Evolutionary conservation across 2,888 invertebrate species (phyloP).

Genomic region (Drosophila gaucha): DNA sequence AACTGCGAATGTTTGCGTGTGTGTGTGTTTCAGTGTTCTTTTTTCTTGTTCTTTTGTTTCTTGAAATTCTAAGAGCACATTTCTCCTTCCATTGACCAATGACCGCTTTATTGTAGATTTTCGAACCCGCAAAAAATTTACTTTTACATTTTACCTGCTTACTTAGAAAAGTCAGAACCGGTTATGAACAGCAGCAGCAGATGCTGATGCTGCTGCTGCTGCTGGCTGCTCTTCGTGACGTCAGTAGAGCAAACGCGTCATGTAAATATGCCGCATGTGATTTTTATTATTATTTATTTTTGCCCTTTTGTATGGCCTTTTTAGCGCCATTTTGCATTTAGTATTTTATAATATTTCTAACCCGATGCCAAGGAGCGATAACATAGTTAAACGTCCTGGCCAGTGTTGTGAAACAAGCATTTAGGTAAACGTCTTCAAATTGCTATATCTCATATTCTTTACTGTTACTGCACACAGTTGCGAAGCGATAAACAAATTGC

Average conservation of each 20-base stretch:
- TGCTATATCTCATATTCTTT: background rate
- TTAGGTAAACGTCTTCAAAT: constrained; percentile 1
- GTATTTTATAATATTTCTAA: constrained; percentile 7
- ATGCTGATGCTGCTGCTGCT: background rate
- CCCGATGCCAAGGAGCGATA: constrained; percentile 29
- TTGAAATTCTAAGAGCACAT: constrained; percentile 12
- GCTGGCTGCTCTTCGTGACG: constrained; percentile 50
- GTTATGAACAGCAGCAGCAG: constrained; percentile 8
- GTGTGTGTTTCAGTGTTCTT: constrained; percentile 7
- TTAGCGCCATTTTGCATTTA: constrained; percentile 49
- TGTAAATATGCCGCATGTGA: constrained; percentile 51
- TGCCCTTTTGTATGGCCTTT: constrained; percentile 53
- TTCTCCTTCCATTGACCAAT: constrained; percentile 3
- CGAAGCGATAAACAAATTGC: constrained; percentile 31
- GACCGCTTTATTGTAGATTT: constrained; percentile 23
- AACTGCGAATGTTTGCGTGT: constrained; percentile 8
- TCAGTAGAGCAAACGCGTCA: constrained; percentile 47
- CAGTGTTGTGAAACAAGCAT: constrained; percentile 8
- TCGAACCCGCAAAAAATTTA: constrained; percentile 3
- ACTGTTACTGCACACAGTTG: constrained; percentile 18
- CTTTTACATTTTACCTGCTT: constrained; percentile 34
- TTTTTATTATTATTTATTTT: constrained; percentile 41
- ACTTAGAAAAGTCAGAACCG: constrained; percentile 18
- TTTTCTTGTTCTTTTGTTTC: constrained; percentile 24
- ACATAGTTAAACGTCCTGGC: constrained; percentile 3